These are phyloP conservation scores for Larimichthys polyactis DNA, from an alignment of 2,113 vertebrate species.

Conservation along the genomic window DNA sequence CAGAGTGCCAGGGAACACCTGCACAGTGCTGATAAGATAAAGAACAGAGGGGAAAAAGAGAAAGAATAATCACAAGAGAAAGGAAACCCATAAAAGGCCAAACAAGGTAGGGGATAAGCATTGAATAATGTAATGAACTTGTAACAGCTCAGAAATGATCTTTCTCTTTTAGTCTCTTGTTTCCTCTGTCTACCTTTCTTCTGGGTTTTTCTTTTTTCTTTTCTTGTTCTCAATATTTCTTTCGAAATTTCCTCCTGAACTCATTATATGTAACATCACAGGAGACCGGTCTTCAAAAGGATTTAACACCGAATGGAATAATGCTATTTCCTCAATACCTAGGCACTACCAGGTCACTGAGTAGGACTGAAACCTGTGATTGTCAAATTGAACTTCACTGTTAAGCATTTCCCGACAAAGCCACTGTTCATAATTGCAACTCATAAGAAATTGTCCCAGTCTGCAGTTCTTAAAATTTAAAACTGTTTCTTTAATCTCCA, in stretches of 20 bases:
- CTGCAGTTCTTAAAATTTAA: constrained; percentile 48
- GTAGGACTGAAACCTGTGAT: constrained; percentile 43
- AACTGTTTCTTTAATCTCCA: constrained; percentile 30
- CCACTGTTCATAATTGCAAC: constrained; percentile 53
- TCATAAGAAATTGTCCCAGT: constrained; percentile 33
- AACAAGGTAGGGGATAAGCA: constrained; percentile 55
- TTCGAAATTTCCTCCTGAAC: constrained; percentile 39
- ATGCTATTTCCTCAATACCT: constrained; percentile 34
- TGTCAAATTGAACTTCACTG: constrained; percentile 61
- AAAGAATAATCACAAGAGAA: constrained; percentile 59
- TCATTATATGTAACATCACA: constrained; percentile 63
- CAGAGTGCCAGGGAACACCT: constrained; percentile 71
- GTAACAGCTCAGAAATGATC: constrained; percentile 62
- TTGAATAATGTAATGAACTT: constrained; percentile 75
- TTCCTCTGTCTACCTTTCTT: constrained; percentile 36
- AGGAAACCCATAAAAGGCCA: constrained; percentile 59
- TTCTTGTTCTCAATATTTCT: constrained; percentile 35
- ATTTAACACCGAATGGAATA: constrained; percentile 51
- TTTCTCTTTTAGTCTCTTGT: constrained; percentile 46
- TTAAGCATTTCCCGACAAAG: constrained; percentile 63
- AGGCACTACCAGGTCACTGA: constrained; percentile 46
- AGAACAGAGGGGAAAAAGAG: constrained; percentile 52
- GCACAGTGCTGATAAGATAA: constrained; percentile 77
- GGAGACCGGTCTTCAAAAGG: constrained; percentile 53
- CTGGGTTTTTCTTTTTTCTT: constrained; percentile 3